These are phyloP conservation scores for Psittacula cyanocephala DNA, from an alignment of 2,113 vertebrate species.

Conservation along the genomic window DNA sequence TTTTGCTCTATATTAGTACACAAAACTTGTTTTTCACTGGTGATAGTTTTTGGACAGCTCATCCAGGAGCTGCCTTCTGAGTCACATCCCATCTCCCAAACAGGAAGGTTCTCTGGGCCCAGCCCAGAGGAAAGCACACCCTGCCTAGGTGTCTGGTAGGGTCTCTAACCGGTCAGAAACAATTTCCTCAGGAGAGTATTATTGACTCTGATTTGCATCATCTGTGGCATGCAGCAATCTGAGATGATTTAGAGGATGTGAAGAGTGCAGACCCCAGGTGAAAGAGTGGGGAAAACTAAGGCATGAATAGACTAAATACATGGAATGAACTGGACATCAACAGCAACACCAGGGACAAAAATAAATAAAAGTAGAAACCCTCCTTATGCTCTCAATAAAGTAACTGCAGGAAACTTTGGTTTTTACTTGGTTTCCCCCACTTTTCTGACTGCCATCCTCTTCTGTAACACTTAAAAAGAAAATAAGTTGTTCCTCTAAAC, in stretches of 20 bases:
- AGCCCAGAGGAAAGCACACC: background rate
- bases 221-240: background rate
- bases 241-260: background rate
- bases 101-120: background rate
- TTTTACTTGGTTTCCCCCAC: background rate
- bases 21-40: background rate
- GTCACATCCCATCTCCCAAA: background rate
- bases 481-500: background rate
- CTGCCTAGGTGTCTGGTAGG: background rate
- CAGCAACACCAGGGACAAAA: accelerated
- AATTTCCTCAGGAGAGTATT: background rate
- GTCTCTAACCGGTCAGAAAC: background rate
- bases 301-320: background rate
- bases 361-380: background rate
- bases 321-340: background rate
- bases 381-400: background rate
- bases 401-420: accelerated
- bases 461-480: background rate
- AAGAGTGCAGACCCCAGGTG: background rate
- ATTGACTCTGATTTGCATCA: background rate
- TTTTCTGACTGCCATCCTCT: background rate
- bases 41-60: background rate
- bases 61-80: background rate
- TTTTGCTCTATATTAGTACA: background rate
- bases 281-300: background rate